phyloP scores from a whole-genome alignment of 2,113 vertebrate species.

The Dasyprocta punctata region DNA sequence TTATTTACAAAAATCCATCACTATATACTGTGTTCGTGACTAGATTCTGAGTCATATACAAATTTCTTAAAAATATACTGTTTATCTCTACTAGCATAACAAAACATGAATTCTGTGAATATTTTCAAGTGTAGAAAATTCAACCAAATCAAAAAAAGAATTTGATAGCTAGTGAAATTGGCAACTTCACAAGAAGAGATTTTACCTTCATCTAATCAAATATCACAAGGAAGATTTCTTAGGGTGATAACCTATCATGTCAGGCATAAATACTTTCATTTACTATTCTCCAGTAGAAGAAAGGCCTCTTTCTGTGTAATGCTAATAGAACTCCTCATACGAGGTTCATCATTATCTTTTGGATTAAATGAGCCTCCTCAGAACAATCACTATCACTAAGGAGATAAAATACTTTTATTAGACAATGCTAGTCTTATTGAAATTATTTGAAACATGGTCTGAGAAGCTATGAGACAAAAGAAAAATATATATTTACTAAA shows the following conservation, averaged over 20 bases:
- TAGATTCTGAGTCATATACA: not conserved
- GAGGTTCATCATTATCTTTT: not conserved
- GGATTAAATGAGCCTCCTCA: not conserved
- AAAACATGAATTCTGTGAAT: not conserved
- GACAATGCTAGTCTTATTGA: not conserved
- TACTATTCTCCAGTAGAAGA: not conserved
- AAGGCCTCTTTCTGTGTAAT: fast-evolving
- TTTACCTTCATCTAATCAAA: not conserved
- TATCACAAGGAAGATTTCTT: not conserved
- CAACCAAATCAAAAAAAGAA: not conserved
- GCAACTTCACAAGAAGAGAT: not conserved
- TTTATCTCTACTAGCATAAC: not conserved
- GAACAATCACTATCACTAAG: not conserved
- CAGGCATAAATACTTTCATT: not conserved
- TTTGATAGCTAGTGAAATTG: not conserved
- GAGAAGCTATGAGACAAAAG: not conserved
- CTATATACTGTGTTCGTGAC: not conserved
- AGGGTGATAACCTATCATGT: fast-evolving
- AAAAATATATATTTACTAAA: not conserved
- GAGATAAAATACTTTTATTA: not conserved
- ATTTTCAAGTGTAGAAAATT: not conserved
- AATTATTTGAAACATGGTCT: not conserved
- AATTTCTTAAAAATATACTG: not conserved
- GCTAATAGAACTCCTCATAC: not conserved
- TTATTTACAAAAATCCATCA: not conserved